A percentile compares a stretch with the other conserved stretches of the same genome.
These are phyloP conservation scores for Antechinus stuartii DNA, from an alignment of 2,113 vertebrate genomes.

Conservation along the genomic window DNA sequence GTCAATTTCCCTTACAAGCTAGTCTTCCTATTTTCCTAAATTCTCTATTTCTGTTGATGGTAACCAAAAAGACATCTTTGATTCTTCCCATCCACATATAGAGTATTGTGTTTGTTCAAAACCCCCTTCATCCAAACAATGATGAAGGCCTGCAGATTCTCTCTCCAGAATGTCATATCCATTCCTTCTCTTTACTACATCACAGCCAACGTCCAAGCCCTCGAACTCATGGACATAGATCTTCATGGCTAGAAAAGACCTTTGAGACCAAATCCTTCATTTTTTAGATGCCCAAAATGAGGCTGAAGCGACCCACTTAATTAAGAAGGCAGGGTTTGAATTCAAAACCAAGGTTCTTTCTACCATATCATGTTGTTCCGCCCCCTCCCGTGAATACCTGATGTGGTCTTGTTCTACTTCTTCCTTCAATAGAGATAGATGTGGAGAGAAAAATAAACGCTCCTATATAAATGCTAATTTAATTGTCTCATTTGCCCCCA, in stretches of 20 bases:
- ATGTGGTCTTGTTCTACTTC: background rate
- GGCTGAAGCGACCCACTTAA: background rate
- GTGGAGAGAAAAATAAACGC: background rate
- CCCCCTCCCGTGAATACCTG: background rate
- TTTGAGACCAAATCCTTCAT: background rate
- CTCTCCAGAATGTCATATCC: background rate
- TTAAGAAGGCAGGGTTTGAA: background rate
- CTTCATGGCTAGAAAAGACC: background rate
- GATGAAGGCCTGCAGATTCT: background rate
- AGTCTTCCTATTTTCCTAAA: background rate
- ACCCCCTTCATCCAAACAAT: background rate
- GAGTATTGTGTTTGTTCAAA: background rate
- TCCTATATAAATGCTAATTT: background rate
- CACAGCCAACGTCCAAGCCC: background rate
- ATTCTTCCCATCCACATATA: background rate
- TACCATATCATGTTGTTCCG: background rate
- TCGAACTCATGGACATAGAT: background rate
- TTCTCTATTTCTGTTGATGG: accelerated
- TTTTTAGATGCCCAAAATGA: background rate
- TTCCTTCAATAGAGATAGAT: background rate
- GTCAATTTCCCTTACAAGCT: background rate
- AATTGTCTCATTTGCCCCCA: background rate
- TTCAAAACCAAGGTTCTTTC: background rate
- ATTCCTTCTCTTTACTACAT: background rate
- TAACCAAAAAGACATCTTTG: background rate